These are phyloP conservation scores for Phymorhynchus buccinoides DNA, from an alignment of 1,140 invertebrate genomes.

Conservation along the genomic window DNA sequence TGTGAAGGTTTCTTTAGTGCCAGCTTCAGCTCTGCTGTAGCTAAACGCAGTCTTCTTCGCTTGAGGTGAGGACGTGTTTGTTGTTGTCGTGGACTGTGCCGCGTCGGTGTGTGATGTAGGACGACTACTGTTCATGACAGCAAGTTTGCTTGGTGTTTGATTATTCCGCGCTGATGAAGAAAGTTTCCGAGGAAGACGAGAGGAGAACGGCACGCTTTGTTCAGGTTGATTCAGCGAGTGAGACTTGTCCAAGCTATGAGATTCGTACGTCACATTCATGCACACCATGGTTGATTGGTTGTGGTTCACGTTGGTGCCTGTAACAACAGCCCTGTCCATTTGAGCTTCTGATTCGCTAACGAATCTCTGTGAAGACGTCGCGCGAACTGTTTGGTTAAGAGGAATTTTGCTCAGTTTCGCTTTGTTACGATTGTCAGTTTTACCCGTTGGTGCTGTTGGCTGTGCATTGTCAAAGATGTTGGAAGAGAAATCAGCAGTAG, in stretches of 20 bases:
- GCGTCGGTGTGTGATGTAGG: not conserved
- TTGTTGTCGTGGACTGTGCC: not conserved
- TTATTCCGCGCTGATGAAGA: not conserved
- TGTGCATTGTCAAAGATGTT: no score
- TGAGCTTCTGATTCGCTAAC: not conserved
- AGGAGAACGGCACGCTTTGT: not conserved
- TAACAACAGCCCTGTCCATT: not conserved
- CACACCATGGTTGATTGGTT: no score
- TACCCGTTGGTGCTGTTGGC: not conserved
- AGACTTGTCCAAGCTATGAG: not conserved
- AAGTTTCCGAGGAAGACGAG: not conserved
- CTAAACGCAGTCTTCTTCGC: not conserved
- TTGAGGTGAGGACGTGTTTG: not conserved
- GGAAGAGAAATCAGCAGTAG: not conserved
- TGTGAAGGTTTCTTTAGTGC: conserved; percentile 78
- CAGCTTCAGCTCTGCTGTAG: conserved; percentile 55
- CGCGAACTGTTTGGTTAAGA: not conserved
- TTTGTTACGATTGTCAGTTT: not conserved
- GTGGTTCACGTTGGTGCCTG: not conserved
- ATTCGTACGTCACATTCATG: not conserved
- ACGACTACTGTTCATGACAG: not conserved
- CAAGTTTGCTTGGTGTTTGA: not conserved
- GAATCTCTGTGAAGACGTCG: not conserved
- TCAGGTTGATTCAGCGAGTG: not conserved
- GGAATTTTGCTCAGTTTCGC: not conserved